Base-by-base conservation (phyloP, 2,888 invertebrate species). In the Ennomos quercinarius region DNA sequence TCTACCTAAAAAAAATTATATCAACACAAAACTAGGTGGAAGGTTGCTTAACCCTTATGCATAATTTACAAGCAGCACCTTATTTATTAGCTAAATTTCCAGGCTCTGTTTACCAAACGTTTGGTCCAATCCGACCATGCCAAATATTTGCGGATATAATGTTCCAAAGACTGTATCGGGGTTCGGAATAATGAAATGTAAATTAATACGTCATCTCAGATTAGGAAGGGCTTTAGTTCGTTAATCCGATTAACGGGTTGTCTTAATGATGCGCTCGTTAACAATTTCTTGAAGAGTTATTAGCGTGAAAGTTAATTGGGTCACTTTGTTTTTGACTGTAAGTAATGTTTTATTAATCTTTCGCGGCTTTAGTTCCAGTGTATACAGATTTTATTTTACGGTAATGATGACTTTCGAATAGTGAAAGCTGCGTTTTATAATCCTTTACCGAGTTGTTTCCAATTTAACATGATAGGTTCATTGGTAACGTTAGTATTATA, bases 141-240 rank as follows among this genome's bases (percentile, higher is more conserved):
- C 47, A 62, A 63, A 63, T 58, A 63, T 62, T 57, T 58, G 57
- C 62, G 44, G 62, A 55, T 58, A 55, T 62, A 62, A 62, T 57
- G 51, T 52, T 58, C 57, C 39, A 17, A 57, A 52, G 52, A 57
- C 60, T 57, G 57, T 53, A 57, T 57, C 49, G 55, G 55, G 57
- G 45, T 43, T 57, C 70, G 58, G 73, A 76, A 78, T 83, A 83
- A 83, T 81, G 74, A 80, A 80, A 83, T 82, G 83, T 77, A 84
- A 83, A 84, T 83, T 83, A 84, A 86, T 83, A 83, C 81, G 77
- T 81, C 81, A 80, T 81, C 79, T 77, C 72, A 77, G 81, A 81
- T 78, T 76, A 73, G 68, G 66, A 66, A 68, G 67, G 77, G 80
- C 76, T 80, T 74, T 73, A 74, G 73, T 75, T 74, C 71, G 76